Evolutionary conservation across 2,797 vertebrate genomes (phyloP).

Genomic region (Podarcis lilfordi): DNA sequence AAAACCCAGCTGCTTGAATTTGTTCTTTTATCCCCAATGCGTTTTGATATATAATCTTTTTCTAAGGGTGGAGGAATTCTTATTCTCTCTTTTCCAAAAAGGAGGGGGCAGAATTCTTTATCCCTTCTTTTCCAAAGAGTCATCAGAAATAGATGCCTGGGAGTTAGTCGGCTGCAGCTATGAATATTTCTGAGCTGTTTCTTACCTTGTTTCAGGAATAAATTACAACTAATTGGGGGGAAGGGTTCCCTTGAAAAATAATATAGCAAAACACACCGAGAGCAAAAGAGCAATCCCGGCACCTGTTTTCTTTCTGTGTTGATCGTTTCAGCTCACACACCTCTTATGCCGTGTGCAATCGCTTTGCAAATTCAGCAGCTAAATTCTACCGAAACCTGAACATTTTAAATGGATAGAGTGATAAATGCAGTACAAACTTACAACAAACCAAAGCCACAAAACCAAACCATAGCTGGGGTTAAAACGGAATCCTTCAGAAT

Average conservation of each 20-base stretch:
- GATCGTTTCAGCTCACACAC: not conserved
- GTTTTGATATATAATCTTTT: not conserved
- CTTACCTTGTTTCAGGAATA: not conserved
- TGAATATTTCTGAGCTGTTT: not conserved
- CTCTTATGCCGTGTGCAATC: not conserved
- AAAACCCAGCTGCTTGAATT: not conserved
- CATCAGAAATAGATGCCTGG: not conserved
- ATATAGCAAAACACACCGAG: not conserved
- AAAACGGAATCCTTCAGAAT: no score
- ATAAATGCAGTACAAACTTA: no score
- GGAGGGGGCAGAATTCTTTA: not conserved
- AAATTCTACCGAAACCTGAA: not conserved
- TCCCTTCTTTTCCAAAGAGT: not conserved
- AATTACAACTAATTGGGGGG: not conserved
- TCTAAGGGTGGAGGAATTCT: not conserved
- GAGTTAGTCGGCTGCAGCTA: not conserved
- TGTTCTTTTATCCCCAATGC: not conserved
- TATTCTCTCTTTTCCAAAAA: not conserved
- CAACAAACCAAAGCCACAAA: no score
- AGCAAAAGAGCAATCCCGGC: not conserved
- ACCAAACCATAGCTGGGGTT: no score
- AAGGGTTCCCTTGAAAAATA: not conserved
- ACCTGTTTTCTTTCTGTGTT: not conserved
- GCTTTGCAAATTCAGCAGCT: not conserved
- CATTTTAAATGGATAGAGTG: not conserved